Evolutionary conservation across 1,140 invertebrate species (phyloP).

Genomic region (Philaenus spumarius): DNA sequence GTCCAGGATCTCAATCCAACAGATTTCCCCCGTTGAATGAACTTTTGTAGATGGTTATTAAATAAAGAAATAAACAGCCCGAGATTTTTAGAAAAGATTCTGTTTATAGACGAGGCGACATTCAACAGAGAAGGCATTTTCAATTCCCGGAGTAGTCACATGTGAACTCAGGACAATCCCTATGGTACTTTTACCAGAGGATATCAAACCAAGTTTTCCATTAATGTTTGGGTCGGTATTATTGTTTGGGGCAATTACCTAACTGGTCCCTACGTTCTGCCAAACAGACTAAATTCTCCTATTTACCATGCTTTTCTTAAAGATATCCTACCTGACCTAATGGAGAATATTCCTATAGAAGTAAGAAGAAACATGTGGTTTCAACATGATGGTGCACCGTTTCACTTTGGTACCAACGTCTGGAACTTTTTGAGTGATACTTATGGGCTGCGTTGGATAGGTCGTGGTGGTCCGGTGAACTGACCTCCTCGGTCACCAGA

Average conservation of each 20-base stretch:
- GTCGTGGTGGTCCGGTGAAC: slow-evolving; percentile 17
- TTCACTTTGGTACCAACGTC: slow-evolving; percentile 17
- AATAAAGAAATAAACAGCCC: slow-evolving; percentile 3
- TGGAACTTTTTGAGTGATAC: slow-evolving; percentile 22
- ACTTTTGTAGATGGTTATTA: background rate
- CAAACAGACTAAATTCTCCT: slow-evolving; percentile 21
- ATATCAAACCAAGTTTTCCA: slow-evolving; percentile 20
- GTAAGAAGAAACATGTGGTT: slow-evolving; percentile 31
- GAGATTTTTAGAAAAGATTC: slow-evolving; percentile 26
- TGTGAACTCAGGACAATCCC: no score
- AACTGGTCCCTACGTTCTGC: slow-evolving; percentile 35
- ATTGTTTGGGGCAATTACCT: slow-evolving; percentile 26
- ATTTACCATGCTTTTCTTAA: slow-evolving; percentile 21
- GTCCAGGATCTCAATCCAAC: background rate
- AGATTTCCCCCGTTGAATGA: background rate
- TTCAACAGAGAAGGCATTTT: no score
- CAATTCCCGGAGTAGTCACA: no score
- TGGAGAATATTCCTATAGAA: slow-evolving; percentile 23
- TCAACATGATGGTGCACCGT: slow-evolving; percentile 32
- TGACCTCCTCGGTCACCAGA: slow-evolving; percentile 28
- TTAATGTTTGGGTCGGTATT: slow-evolving; percentile 26
- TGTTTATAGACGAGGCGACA: no score
- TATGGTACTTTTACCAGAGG: slow-evolving; percentile 2
- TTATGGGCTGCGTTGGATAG: slow-evolving; percentile 27
- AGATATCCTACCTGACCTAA: slow-evolving; percentile 22